Percentiles rank a stretch among this genome's conserved stretches.
Conservation (phyloP, 37 sponge, comb jelly and placozoan species). For the Haliclona indistincta region DNA sequence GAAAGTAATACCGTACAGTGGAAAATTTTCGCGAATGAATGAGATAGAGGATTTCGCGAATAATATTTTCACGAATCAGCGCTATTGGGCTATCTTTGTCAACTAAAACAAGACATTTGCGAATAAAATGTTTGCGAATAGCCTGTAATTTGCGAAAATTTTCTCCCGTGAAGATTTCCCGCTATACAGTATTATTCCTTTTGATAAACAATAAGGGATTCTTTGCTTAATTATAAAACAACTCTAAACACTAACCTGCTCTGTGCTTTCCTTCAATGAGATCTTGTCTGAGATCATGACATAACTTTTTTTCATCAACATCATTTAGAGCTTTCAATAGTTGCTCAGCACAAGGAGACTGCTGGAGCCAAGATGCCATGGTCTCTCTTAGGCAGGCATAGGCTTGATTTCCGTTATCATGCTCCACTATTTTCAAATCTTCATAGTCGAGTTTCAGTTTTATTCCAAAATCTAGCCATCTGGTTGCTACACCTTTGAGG, state of each 20-base stretch:
- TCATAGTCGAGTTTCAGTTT: neutral
- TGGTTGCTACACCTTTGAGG: neutral
- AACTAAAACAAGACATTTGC: too few relatives aligned
- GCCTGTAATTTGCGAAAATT: too few relatives aligned
- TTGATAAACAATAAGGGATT: too few relatives aligned
- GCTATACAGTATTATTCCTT: too few relatives aligned
- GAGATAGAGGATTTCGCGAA: too few relatives aligned
- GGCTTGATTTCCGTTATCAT: neutral
- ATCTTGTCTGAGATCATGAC: neutral
- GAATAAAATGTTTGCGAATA: too few relatives aligned
- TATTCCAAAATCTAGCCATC: neutral
- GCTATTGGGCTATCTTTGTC: too few relatives aligned
- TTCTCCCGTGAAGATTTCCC: too few relatives aligned
- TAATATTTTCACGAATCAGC: too few relatives aligned
- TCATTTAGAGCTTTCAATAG: neutral
- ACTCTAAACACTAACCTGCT: neutral
- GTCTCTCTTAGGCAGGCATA: neutral
- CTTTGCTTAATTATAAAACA: neutral
- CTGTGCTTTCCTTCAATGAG: neutral
- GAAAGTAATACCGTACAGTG: too few relatives aligned
- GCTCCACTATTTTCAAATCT: neutral
- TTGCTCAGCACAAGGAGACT: neutral
- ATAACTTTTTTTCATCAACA: neutral
- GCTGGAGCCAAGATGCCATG: neutral
- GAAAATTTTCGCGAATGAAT: too few relatives aligned